Conservation (phyloP, 2,888 invertebrate genomes). For the Pediacus dermestoides region DNA sequence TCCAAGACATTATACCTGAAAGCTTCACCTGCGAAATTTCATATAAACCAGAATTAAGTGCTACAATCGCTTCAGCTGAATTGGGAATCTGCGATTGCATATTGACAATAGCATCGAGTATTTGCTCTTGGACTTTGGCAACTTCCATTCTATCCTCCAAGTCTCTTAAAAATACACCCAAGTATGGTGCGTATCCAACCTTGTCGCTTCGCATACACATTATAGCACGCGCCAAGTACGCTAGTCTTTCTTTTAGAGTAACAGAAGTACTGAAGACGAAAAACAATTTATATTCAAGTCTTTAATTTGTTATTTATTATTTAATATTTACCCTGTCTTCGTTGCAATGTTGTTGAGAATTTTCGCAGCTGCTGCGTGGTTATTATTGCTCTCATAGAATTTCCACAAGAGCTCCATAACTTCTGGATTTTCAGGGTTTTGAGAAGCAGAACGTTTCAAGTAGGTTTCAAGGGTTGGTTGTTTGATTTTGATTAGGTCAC, state of each 20-base stretch:
- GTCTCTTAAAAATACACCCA: constrained; percentile 79
- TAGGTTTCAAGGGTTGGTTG: constrained; percentile 75
- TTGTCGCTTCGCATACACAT: constrained; percentile 91
- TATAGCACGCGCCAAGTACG: constrained; percentile 89
- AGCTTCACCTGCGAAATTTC: constrained; percentile 75
- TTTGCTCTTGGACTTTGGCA: constrained; percentile 73
- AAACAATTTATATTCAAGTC: constrained; percentile 11
- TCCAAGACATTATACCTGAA: background rate
- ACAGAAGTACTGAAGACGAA: constrained; percentile 62
- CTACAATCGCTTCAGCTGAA: constrained; percentile 58
- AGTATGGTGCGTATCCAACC: constrained; percentile 66
- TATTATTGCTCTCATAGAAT: constrained; percentile 88
- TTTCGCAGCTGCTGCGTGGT: constrained; percentile 88
- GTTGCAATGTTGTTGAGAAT: constrained; percentile 86
- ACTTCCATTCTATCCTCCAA: constrained; percentile 93
- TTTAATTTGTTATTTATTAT: too few species aligned
- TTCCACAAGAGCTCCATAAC: constrained; percentile 87
- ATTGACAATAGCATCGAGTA: constrained; percentile 64
- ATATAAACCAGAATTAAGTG: constrained; percentile 76
- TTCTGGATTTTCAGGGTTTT: constrained; percentile 52
- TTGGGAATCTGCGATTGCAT: constrained; percentile 44
- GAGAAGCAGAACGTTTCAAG: constrained; percentile 59
- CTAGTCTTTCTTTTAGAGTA: constrained; percentile 74
- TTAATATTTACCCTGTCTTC: constrained; percentile 63
- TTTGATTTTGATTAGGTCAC: constrained; percentile 64